Percentiles rank a stretch among this genome's conserved stretches.
Evolutionary conservation across 2,888 invertebrate genomes (phyloP).

Genomic region (Leptura quadrifasciata): DNA sequence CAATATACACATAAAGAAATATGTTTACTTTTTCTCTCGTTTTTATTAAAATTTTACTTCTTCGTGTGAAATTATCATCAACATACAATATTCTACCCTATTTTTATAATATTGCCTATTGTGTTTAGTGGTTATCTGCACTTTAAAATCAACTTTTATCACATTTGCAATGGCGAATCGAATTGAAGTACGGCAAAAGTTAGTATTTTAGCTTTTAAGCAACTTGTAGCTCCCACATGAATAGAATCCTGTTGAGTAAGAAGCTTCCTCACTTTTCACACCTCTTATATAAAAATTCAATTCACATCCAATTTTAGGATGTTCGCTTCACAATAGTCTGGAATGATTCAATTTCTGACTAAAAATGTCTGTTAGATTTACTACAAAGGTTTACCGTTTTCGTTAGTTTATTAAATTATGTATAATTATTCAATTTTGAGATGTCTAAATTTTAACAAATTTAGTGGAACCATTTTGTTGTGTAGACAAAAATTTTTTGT

Average conservation of each 20-base stretch:
- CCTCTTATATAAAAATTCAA: slow-evolving; percentile 64
- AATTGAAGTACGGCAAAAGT: slow-evolving; percentile 16
- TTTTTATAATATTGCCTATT: neutral
- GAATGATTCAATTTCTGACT: slow-evolving; percentile 68
- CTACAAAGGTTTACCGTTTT: slow-evolving; percentile 21
- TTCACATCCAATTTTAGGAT: slow-evolving; percentile 72
- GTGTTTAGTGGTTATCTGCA: slow-evolving; percentile 7
- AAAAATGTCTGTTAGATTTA: slow-evolving; percentile 47
- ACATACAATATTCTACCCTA: no score
- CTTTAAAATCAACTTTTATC: neutral
- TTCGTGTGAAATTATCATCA: no score
- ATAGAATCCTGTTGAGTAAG: slow-evolving; percentile 59
- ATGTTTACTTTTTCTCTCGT: no score
- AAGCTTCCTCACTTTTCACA: slow-evolving; percentile 60
- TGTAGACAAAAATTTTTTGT: no score
- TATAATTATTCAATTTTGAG: neutral
- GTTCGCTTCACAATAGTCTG: slow-evolving; percentile 68
- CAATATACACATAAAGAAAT: no score
- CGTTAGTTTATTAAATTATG: neutral
- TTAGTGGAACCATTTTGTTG: neutral
- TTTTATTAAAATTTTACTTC: no score
- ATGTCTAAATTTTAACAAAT: neutral
- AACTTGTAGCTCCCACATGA: slow-evolving; percentile 61
- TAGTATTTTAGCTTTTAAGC: slow-evolving; percentile 55
- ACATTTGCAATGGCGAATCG: slow-evolving; percentile 7